These are phyloP conservation scores for Verasper variegatus DNA, from an alignment of 2,113 vertebrate genomes.

Conservation along the genomic window DNA sequence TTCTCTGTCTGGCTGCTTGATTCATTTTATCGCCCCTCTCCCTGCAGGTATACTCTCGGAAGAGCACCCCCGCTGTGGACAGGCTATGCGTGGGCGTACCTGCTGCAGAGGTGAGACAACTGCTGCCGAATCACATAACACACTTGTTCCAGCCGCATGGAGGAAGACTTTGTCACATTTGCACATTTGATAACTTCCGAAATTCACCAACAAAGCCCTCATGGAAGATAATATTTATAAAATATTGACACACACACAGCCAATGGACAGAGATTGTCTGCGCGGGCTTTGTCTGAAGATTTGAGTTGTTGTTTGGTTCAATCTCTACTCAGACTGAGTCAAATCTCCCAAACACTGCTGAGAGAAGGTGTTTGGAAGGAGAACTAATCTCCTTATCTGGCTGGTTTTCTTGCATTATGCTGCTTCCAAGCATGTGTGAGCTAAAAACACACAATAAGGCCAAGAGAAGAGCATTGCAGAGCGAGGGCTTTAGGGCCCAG, in stretches of 20 bases:
- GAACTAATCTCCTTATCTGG: constrained; percentile 40
- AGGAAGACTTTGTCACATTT: neutral
- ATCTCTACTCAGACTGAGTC: constrained; percentile 5
- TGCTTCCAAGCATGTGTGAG: constrained; percentile 35
- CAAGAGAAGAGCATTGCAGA: constrained; percentile 11
- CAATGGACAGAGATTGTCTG: neutral
- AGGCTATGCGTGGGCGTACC: constrained; percentile 95
- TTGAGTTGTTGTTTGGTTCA: constrained; percentile 19
- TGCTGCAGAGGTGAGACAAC: constrained; percentile 90
- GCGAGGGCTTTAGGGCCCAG: neutral
- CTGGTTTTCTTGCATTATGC: constrained; percentile 37
- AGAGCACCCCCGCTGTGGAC: constrained; percentile 93
- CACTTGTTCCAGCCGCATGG: constrained; percentile 25
- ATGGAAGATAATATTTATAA: constrained; percentile 19
- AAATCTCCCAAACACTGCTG: constrained; percentile 16
- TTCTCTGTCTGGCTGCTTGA: constrained; percentile 47
- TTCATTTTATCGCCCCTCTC: constrained; percentile 69
- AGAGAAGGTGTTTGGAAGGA: neutral
- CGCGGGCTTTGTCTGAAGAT: constrained; percentile 24
- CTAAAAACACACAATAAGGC: constrained; percentile 9
- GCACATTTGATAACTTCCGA: neutral
- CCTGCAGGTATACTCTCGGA: constrained; percentile 91
- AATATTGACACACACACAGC: neutral
- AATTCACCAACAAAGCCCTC: neutral
- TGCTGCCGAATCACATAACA: constrained; percentile 39